These are phyloP conservation scores for Aphis craccivora DNA, from an alignment of 1,140 invertebrate genomes.

Conservation along the genomic window DNA sequence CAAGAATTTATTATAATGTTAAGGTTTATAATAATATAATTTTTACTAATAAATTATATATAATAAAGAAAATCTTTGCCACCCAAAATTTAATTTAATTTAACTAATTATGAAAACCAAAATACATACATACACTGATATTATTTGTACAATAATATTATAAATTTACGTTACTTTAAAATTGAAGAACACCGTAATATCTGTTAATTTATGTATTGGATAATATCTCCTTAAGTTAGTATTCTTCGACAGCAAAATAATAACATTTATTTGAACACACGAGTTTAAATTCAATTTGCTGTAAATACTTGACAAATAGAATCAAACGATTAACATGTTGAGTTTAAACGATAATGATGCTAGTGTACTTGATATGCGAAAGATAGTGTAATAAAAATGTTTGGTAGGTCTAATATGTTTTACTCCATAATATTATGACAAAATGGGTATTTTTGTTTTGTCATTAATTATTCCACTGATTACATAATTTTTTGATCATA, in stretches of 20 bases:
- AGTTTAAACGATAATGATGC: neutral
- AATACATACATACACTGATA: too few species aligned
- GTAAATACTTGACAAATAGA: too few species aligned
- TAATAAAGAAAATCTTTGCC: neutral
- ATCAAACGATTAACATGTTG: neutral
- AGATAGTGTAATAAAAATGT: neutral
- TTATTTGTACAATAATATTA: neutral
- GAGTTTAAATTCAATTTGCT: neutral
- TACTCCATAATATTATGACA: neutral
- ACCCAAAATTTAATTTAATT: neutral
- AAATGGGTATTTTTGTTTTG: neutral
- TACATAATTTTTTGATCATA: neutral
- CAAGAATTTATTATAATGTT: neutral
- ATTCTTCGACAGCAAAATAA: neutral
- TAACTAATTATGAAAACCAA: neutral
- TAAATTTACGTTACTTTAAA: neutral
- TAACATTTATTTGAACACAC: neutral
- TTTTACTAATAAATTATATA: neutral
- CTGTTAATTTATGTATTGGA: neutral
- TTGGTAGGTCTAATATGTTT: neutral
- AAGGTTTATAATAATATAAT: accelerated
- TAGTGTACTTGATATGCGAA: neutral
- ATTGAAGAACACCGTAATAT: neutral
- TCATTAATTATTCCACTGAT: too few species aligned
- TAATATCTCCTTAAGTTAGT: neutral